These are phyloP conservation scores for Phodopus roborovskii DNA, from an alignment of 2,113 vertebrate genomes.

Conservation along the genomic window DNA sequence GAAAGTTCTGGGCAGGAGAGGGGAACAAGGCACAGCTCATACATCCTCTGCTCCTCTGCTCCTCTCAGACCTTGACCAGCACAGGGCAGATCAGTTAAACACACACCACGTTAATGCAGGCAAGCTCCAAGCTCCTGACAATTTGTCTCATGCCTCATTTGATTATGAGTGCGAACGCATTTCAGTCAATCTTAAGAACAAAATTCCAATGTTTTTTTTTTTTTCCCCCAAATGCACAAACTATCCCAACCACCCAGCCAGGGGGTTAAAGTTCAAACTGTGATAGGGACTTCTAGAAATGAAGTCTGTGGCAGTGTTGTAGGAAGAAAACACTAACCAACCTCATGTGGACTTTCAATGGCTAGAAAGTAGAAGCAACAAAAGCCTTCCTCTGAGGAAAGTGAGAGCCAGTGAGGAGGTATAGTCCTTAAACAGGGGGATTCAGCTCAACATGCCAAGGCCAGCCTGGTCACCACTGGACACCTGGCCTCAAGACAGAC, in stretches of 20 bases:
- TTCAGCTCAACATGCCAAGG: not conserved
- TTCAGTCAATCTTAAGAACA: conserved; percentile 81
- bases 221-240: conserved; percentile 67
- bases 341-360: not conserved
- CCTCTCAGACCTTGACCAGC: conserved; percentile 80
- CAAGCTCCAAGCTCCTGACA: conserved; percentile 82
- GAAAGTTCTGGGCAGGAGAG: conserved; percentile 77
- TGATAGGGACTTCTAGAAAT: not conserved
- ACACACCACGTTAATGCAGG: conserved; percentile 72
- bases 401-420: not conserved
- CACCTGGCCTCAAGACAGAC: not conserved
- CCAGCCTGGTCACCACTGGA: not conserved
- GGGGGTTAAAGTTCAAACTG: conserved; percentile 65
- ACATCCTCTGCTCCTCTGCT: conserved; percentile 82
- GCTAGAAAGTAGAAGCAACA: not conserved
- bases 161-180: conserved; percentile 83
- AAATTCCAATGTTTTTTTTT: conserved; percentile 65
- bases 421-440: not conserved
- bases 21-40: conserved; percentile 78
- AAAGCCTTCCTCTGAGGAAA: not conserved
- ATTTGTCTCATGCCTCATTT: conserved; percentile 86
- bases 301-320: not conserved
- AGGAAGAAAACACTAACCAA: not conserved
- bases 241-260: conserved; percentile 54
- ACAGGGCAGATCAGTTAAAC: conserved; percentile 76